phyloP scores from a whole-genome alignment of 2,797 vertebrate genomes.

The Taeniopygia guttata region DNA sequence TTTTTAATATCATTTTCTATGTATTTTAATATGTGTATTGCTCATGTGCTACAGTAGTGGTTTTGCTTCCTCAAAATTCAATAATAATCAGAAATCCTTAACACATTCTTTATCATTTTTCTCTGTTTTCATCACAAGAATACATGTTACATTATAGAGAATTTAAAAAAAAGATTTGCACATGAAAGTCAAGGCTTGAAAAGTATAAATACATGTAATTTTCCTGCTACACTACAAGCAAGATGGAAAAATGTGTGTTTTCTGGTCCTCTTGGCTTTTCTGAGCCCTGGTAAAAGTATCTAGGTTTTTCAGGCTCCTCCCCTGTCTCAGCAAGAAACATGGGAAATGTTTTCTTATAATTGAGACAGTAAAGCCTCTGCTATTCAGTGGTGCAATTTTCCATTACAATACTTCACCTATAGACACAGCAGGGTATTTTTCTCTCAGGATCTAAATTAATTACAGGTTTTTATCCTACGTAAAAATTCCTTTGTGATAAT shows the following conservation, averaged over 20 bases:
- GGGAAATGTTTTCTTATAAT: not conserved
- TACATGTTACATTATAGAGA: not conserved
- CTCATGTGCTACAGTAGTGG: not conserved
- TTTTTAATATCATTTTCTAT: not conserved
- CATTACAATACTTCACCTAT: not conserved
- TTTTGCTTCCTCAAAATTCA: not conserved
- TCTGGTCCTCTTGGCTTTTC: not conserved
- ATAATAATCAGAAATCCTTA: not conserved
- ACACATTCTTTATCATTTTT: not conserved
- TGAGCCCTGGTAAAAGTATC: not conserved
- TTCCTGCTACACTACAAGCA: rapidly evolving
- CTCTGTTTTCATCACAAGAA: not conserved
- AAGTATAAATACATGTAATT: not conserved
- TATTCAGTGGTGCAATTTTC: not conserved
- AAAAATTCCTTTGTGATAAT: not conserved
- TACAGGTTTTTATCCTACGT: not conserved
- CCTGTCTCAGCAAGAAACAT: not conserved
- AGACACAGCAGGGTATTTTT: not conserved
- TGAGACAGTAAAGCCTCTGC: not conserved
- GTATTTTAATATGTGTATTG: not conserved
- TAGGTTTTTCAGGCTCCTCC: not conserved
- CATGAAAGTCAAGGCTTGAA: not conserved
- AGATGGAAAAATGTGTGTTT: not conserved
- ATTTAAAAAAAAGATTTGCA: not conserved
- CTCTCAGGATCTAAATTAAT: not conserved